These are phyloP conservation scores for Junonia oenone DNA, from an alignment of 2,888 invertebrate genomes.

Conservation along the genomic window DNA sequence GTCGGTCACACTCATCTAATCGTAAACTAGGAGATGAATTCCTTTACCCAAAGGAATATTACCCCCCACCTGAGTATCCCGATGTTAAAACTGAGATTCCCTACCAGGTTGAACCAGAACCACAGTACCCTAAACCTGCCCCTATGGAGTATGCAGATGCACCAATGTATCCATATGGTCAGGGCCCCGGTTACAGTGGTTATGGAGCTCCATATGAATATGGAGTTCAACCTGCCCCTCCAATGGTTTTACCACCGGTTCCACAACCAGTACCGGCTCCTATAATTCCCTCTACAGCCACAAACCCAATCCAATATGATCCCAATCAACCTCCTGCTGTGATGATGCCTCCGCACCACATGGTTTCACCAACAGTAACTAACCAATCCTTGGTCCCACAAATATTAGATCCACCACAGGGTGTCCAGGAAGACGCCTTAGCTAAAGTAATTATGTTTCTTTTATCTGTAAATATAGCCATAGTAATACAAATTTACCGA, in stretches of 20 bases:
- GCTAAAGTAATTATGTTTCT: slow-evolving; percentile 59
- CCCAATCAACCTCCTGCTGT: slow-evolving; percentile 32
- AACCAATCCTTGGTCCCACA: not conserved
- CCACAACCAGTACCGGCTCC: slow-evolving; percentile 43
- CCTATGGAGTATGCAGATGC: slow-evolving; percentile 23
- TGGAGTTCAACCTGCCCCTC: slow-evolving; percentile 33
- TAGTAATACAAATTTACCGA: slow-evolving; percentile 17
- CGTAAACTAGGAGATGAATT: slow-evolving; percentile 37
- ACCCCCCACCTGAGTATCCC: slow-evolving; percentile 12
- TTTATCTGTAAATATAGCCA: slow-evolving; percentile 9
- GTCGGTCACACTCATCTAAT: slow-evolving; percentile 19
- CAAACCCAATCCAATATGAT: slow-evolving; percentile 22
- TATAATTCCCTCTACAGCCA: slow-evolving; percentile 17
- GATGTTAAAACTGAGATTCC: slow-evolving; percentile 16
- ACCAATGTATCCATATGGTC: slow-evolving; percentile 34
- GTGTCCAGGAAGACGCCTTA: slow-evolving; percentile 59
- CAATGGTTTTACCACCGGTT: slow-evolving; percentile 29
- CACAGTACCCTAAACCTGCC: slow-evolving; percentile 29
- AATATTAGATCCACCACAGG: slow-evolving; percentile 25
- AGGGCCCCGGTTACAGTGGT: slow-evolving; percentile 38
- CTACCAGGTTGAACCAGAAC: slow-evolving; percentile 19
- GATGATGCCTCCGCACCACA: slow-evolving; percentile 40
- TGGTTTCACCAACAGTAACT: slow-evolving; percentile 32
- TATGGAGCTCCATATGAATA: slow-evolving; percentile 46
- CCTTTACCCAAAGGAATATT: slow-evolving; percentile 43